Percentiles rank a stretch among this genome's conserved stretches.
Conservation (phyloP, 1,140 invertebrate genomes). For the Drosophila pseudoobscura region DNA sequence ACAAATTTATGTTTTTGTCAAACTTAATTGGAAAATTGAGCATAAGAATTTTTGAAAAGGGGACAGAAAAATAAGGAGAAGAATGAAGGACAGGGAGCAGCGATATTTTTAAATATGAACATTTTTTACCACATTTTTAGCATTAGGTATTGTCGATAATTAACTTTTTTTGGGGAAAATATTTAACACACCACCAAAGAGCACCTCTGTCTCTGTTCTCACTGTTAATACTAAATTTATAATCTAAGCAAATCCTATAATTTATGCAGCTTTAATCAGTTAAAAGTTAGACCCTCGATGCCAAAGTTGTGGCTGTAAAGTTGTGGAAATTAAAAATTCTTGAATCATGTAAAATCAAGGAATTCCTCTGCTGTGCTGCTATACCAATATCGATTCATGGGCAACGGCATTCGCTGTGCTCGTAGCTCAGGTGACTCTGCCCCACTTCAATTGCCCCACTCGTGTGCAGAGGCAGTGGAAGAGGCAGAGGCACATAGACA, state of each 20-base stretch:
- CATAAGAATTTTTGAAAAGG: neutral
- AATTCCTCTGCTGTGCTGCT: constrained; percentile 14
- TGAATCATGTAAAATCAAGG: constrained; percentile 37
- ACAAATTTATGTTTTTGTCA: constrained; percentile 39
- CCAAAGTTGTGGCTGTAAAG: neutral
- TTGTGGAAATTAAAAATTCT: constrained; percentile 36
- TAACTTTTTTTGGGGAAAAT: no score
- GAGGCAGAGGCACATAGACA: constrained; percentile 3
- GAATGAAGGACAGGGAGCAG: neutral
- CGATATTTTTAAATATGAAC: neutral
- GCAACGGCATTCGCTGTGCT: constrained; percentile 2
- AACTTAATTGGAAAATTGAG: constrained; percentile 52
- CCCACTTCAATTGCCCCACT: constrained; percentile 40
- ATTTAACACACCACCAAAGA: no score
- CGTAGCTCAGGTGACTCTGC: constrained; percentile 18
- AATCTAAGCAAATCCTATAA: no score
- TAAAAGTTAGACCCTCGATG: no score
- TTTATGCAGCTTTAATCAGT: no score
- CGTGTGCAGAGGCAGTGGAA: constrained; percentile 27
- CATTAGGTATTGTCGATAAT: no score
- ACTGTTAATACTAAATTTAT: no score
- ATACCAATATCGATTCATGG: constrained; percentile 29
- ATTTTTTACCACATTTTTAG: no score
- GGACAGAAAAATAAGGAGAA: neutral
- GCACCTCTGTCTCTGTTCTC: no score